These are phyloP conservation scores for Andrena dorsata DNA, from an alignment of 2,888 invertebrate species.

Conservation along the genomic window DNA sequence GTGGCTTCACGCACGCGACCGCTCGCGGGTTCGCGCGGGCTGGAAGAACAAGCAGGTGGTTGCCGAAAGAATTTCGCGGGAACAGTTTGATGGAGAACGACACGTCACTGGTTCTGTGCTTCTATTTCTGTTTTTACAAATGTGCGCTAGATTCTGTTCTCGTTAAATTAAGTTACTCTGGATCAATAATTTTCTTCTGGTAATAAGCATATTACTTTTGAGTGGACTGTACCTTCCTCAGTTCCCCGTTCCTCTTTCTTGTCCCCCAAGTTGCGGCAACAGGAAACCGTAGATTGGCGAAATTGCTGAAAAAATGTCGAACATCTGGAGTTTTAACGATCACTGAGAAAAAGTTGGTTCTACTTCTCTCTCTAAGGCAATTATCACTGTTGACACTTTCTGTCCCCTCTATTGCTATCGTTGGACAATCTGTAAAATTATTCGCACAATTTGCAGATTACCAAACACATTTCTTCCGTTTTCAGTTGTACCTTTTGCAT, in stretches of 20 bases:
- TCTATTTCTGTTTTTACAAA: too few relatives aligned
- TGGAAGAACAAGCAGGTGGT: slow-evolving; percentile 60
- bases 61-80: slow-evolving; percentile 58
- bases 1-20: slow-evolving; percentile 72
- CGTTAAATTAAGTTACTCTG: too few relatives aligned
- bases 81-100: slow-evolving; percentile 33
- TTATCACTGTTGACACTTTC: background rate
- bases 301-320: slow-evolving; percentile 5
- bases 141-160: too few relatives aligned
- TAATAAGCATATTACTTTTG: too few relatives aligned
- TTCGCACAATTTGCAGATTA: background rate
- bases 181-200: too few relatives aligned
- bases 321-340: slow-evolving; percentile 41
- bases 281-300: slow-evolving; percentile 31
- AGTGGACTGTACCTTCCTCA: background rate
- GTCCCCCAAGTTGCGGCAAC: slow-evolving; percentile 16
- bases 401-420: background rate
- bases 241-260: background rate
- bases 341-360: slow-evolving; percentile 31
- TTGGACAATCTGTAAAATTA: background rate
- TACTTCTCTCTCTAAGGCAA: slow-evolving; percentile 15
- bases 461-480: background rate
- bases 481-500: background rate
- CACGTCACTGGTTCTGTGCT: slow-evolving; percentile 7
- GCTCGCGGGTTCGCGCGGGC: slow-evolving; percentile 13